These are phyloP conservation scores for Dendrolimus punctatus DNA, from an alignment of 1,140 invertebrate species.

Conservation along the genomic window DNA sequence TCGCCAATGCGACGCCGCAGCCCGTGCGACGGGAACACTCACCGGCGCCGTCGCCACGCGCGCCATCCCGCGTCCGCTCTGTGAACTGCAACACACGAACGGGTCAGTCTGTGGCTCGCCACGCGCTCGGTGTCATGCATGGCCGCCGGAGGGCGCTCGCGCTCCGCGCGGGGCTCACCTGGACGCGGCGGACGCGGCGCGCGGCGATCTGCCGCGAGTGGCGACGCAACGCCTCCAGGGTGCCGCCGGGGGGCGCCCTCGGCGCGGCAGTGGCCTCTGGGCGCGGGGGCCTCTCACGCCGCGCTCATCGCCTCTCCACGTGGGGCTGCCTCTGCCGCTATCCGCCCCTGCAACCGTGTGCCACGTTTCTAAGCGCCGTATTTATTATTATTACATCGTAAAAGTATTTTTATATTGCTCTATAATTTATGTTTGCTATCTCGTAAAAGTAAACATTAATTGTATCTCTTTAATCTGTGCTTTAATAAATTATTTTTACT, in stretches of 20 bases:
- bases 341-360: constrained; percentile 6
- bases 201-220: constrained; percentile 81
- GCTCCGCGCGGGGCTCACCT: constrained; percentile 59
- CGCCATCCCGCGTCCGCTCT: constrained; percentile 48
- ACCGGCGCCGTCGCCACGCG: constrained; percentile 42
- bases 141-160: constrained; percentile 4
- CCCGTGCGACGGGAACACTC: constrained; percentile 23
- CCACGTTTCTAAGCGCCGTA: constrained; percentile 24
- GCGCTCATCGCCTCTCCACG: constrained; percentile 8
- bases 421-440: constrained; percentile 8
- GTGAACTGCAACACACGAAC: constrained; percentile 46
- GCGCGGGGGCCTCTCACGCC: constrained; percentile 8
- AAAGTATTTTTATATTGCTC: constrained; percentile 20
- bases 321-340: background rate
- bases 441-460: constrained; percentile 14
- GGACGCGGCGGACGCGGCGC: constrained; percentile 78
- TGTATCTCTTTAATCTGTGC: constrained; percentile 7
- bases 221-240: constrained; percentile 79
- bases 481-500: background rate
- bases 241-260: constrained; percentile 17
- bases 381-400: constrained; percentile 30
- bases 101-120: constrained; percentile 7
- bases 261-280: background rate
- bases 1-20: background rate
- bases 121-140: constrained; percentile 1